Percentiles rank a stretch among this genome's conserved stretches.
These are phyloP conservation scores for Troides helena DNA, from an alignment of 2,888 invertebrate species.

Conservation along the genomic window DNA sequence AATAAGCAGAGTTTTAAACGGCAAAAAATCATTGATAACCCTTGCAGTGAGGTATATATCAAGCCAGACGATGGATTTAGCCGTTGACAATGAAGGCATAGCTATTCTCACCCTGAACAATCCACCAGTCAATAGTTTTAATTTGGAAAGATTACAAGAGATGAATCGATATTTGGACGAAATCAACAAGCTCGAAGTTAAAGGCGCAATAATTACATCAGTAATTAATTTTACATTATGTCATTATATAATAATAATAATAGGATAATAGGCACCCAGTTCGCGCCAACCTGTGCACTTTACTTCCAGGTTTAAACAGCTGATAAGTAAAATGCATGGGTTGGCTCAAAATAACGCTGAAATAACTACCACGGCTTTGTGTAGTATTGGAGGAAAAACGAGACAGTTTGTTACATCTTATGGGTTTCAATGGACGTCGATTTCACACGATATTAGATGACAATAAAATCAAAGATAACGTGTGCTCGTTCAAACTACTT, in stretches of 20 bases:
- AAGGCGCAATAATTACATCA: conserved; percentile 88
- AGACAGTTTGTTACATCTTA: too few species aligned
- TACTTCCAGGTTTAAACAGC: too few species aligned
- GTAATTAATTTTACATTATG: conserved; percentile 57
- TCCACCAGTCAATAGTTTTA: conserved; percentile 87
- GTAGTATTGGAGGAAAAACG: too few species aligned
- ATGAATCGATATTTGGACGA: conserved; percentile 79
- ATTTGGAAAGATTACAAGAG: conserved; percentile 82
- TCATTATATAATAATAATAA: neutral
- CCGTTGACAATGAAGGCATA: conserved; percentile 79
- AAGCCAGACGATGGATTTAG: conserved; percentile 12
- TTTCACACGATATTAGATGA: too few species aligned
- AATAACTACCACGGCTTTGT: too few species aligned
- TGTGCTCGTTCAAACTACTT: too few species aligned
- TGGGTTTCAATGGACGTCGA: too few species aligned
- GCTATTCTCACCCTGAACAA: conserved; percentile 84
- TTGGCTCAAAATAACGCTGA: too few species aligned
- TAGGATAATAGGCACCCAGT: too few species aligned
- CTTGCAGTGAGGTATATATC: conserved; percentile 7
- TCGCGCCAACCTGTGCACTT: too few species aligned
- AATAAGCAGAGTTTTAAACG: conserved; percentile 3
- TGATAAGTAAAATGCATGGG: too few species aligned
- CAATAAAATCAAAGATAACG: too few species aligned
- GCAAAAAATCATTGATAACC: neutral
- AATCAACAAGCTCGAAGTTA: conserved; percentile 79